Evolutionary conservation across 1,140 invertebrate species (phyloP), one percentile per base, ranked within the genome.

Genomic region (Laupala kohalensis): DNA sequence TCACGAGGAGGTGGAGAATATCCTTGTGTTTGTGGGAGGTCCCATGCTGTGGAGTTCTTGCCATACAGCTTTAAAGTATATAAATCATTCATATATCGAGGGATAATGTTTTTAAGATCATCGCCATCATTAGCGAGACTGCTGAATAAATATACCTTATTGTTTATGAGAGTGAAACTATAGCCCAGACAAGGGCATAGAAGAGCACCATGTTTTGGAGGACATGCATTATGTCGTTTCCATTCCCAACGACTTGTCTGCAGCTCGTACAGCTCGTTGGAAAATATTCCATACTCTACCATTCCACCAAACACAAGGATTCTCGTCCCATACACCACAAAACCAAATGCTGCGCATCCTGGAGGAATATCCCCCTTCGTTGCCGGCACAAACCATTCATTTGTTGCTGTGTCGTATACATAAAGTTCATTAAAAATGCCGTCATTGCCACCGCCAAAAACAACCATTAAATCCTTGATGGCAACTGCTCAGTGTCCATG

Each of bases 271-370:
- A 99, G 81, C 80, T 99, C 97, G 85, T 97, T 98, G 24, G 96
- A 98, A 83, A 99, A 99, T 83, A 98, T 98, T 71, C 97, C 97
- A 88, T 98, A 99, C 81, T 99, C 97, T 62, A 99, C 92, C 97
- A 99, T 99, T 69, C 97, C 97, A 76, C 97, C 97, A 85, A 99
- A 99, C 26, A 98, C 93, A 67, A 99, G 87, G 72, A 99, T 91
- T 69, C 96, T 85, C 1, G 94, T 97, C 9, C 94, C 95, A 82
- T 99, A 96, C 13, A 95, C 93, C n/a, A 97, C 94, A 84, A 98
- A 97, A 5, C 97, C 97, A 84, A 97, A 99, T 13, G 97, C 94
- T 24, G 97, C 97, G 86, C 96, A 99, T 78, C 97, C 97, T 77
- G 95, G 96, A 23, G 97, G 97, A 66, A 98, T 93, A 79, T 99